These are phyloP conservation scores for Loripinus fragilis DNA, from an alignment of 2,888 invertebrate genomes.

Conservation along the genomic window DNA sequence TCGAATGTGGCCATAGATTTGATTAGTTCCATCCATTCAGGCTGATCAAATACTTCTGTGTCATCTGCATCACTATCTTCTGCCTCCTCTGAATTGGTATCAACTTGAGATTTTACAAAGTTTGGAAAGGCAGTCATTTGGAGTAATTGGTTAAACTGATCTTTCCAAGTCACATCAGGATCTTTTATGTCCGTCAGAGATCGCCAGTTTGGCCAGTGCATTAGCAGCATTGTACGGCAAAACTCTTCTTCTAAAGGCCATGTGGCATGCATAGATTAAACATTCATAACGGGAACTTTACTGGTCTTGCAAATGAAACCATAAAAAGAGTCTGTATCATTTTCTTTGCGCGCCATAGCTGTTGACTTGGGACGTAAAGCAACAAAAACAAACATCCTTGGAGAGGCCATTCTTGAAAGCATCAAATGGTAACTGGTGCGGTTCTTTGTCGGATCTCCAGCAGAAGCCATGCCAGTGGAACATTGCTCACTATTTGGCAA, in stretches of 20 bases:
- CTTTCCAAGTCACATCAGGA: slow-evolving; percentile 31
- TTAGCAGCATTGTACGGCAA: slow-evolving; percentile 45
- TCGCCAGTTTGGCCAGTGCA: slow-evolving; percentile 27
- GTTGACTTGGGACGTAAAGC: too few relatives aligned
- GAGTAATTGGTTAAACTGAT: background rate
- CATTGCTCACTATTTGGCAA: too few relatives aligned
- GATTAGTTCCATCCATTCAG: background rate
- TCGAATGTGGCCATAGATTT: background rate
- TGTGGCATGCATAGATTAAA: slow-evolving; percentile 29
- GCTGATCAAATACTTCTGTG: background rate
- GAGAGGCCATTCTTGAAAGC: too few relatives aligned
- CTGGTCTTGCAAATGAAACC: background rate
- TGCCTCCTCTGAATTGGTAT: background rate
- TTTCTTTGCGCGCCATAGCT: background rate
- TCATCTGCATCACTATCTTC: background rate
- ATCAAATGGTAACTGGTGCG: too few relatives aligned
- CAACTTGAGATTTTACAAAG: background rate
- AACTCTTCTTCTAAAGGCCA: slow-evolving; percentile 61
- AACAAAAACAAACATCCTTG: too few relatives aligned
- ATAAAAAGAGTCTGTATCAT: background rate
- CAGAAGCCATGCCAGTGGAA: too few relatives aligned
- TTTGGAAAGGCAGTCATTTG: background rate
- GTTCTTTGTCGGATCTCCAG: too few relatives aligned
- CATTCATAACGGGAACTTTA: background rate
- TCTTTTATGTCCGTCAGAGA: slow-evolving; percentile 55